A percentile compares a stretch with the other conserved stretches of the same genome.
These are phyloP conservation scores for Setipinna tenuifilis DNA, from an alignment of 2,797 vertebrate genomes.

Conservation along the genomic window DNA sequence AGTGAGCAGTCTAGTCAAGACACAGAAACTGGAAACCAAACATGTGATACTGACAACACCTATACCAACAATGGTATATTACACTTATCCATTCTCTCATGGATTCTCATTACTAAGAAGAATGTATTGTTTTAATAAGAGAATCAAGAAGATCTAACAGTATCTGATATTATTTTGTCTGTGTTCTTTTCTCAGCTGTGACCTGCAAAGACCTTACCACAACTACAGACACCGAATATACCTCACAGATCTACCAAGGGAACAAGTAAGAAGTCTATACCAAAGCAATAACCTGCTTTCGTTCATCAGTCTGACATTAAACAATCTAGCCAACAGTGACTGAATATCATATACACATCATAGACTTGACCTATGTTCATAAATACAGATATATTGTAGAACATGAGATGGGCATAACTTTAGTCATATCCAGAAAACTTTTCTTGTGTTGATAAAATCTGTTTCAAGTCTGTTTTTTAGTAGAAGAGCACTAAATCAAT, in stretches of 20 bases:
- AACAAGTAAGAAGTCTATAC: constrained; percentile 80
- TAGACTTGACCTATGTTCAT: background rate
- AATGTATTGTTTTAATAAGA: background rate
- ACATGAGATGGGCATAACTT: too few species aligned
- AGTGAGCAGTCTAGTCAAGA: constrained; percentile 61
- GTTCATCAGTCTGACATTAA: background rate
- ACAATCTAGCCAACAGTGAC: too few species aligned
- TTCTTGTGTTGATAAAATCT: too few species aligned
- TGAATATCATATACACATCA: background rate
- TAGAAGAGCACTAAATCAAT: too few species aligned
- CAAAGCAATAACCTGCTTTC: background rate
- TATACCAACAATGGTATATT: constrained; percentile 70
- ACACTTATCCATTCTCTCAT: background rate
- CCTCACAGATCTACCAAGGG: constrained; percentile 92
- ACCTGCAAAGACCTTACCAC: constrained; percentile 84
- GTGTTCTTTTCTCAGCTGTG: constrained; percentile 70
- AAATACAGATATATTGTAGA: too few species aligned
- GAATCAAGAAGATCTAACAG: background rate
- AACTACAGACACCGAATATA: constrained; percentile 86
- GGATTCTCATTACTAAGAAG: background rate
- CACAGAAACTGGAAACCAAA: constrained; percentile 53
- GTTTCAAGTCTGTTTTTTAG: too few species aligned
- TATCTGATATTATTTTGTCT: background rate
- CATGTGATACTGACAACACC: constrained; percentile 63
- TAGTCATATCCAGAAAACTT: too few species aligned